phyloP scores from a whole-genome alignment of 2,888 invertebrate genomes.

The Lymantria monacha region DNA sequence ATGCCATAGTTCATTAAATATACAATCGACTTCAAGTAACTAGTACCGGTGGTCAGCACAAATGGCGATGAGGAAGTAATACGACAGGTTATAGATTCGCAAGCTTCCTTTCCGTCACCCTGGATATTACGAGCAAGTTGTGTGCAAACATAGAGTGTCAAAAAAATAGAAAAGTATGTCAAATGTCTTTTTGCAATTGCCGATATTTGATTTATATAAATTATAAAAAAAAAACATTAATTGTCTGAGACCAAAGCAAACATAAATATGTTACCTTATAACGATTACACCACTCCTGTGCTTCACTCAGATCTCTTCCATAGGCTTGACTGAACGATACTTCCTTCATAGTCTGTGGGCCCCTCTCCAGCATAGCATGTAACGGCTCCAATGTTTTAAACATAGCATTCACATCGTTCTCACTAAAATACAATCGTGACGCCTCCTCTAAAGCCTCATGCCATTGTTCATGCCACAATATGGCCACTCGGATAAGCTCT shows the following conservation, averaged over 20 bases:
- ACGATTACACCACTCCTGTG: conserved; percentile 96
- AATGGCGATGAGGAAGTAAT: too few relatives aligned
- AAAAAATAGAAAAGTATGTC: too few relatives aligned
- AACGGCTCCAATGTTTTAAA: conserved; percentile 96
- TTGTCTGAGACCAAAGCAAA: neutral
- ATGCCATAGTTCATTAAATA: too few relatives aligned
- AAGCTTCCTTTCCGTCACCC: too few relatives aligned
- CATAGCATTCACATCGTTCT: conserved; percentile 98
- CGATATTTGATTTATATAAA: too few relatives aligned
- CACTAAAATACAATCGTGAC: conserved; percentile 95
- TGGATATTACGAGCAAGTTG: too few relatives aligned
- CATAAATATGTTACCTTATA: conserved; percentile 82
- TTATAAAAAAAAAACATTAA: neutral
- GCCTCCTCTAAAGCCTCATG: conserved; percentile 98
- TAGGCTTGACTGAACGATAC: conserved; percentile 98
- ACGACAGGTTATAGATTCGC: too few relatives aligned
- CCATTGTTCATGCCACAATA: conserved; percentile 99
- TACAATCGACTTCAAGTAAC: too few relatives aligned
- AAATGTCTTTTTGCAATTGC: too few relatives aligned
- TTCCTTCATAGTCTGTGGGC: conserved; percentile 97
- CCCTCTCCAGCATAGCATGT: conserved; percentile 95
- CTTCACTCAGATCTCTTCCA: conserved; percentile 95
- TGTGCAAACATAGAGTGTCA: too few relatives aligned
- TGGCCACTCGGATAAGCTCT: conserved; percentile 98
- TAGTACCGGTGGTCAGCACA: too few relatives aligned